Evolutionary conservation across 2,888 invertebrate species (phyloP), one percentile per base, ranked within the genome.

Genomic region (Ptychoptera albimana): DNA sequence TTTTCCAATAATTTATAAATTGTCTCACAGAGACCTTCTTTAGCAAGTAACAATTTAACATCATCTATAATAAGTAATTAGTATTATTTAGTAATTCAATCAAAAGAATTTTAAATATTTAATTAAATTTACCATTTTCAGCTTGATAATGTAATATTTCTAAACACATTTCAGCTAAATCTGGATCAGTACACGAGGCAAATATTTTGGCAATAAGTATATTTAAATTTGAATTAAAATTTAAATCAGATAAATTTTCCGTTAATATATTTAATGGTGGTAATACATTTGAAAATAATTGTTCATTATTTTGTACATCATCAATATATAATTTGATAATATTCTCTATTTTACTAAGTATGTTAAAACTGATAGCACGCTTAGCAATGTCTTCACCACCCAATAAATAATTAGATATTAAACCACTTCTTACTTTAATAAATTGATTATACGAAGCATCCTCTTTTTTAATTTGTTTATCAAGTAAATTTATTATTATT

Each of bases 341-440:
- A 48, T 60, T 62, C 52, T 72, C 67, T 35, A 77, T 56, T 45
- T 71, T 61, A 41, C 70, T 64, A 55, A 76, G 65, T 11, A 77
- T 60, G 42, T 70, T 69, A 45, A 66, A 65, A 52, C 75, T 67
- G 47, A 76, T 66, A 37, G 75, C 70, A 14, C 69, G 67, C 52
- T 77, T 73, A 44, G 79, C 75, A 50, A 79, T 68, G 42, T 73
- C 70, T 48, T 76, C 76, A 52, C 84, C 82, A 12, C 81, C 82
- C 49, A 83, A 76, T 40, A 83, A 72, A 56, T 85, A 77, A 64
- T 91, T 91, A 41, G 88, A 72, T 39, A 91, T 66, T 46, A 82
- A 75, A 50, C 89, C 89, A 53, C 79, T 78, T 69, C 73, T 52
- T 58, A 80, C 75, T 60, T 74, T 73, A 53, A 80, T 61, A 63